These are phyloP conservation scores for Heliangelus exortis DNA, from an alignment of 2,797 vertebrate genomes.

Conservation along the genomic window DNA sequence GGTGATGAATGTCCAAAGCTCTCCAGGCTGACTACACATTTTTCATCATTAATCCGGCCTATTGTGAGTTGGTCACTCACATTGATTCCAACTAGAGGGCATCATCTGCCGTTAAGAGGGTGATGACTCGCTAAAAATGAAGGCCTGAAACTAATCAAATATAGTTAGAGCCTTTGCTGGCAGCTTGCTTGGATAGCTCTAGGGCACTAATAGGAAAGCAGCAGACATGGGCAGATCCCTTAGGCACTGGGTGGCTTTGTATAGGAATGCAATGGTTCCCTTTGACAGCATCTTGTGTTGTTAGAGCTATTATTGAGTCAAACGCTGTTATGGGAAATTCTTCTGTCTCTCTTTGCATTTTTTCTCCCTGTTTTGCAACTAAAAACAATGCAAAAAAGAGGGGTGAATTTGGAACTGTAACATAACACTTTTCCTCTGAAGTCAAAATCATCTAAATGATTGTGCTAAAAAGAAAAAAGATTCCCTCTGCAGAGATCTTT, in stretches of 20 bases:
- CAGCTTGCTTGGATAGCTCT: constrained; percentile 55
- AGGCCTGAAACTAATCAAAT: constrained; percentile 80
- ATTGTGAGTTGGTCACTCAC: constrained; percentile 91
- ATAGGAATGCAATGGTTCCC: constrained; percentile 60
- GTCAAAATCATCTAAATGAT: not conserved
- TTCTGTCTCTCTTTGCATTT: not conserved
- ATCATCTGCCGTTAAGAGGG: constrained; percentile 84
- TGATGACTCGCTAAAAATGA: constrained; percentile 85
- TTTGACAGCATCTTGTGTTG: constrained; percentile 2
- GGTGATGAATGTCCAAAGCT: constrained; percentile 92
- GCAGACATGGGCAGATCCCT: constrained; percentile 44
- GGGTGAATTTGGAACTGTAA: not conserved
- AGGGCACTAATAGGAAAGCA: constrained; percentile 26
- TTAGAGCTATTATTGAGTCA: not conserved
- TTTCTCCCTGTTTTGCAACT: not conserved
- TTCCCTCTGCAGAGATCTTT: constrained; percentile 19
- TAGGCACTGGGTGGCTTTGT: constrained; percentile 25
- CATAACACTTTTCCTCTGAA: not conserved
- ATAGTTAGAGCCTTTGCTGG: constrained; percentile 70
- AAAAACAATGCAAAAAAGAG: not conserved
- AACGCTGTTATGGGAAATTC: not conserved
- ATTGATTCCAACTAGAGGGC: constrained; percentile 89
- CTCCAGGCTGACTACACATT: constrained; percentile 90
- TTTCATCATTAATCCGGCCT: constrained; percentile 98
- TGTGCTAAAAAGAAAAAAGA: not conserved